Conservation (phyloP, 2,113 vertebrate genomes). For the Phoenicopterus ruber region DNA sequence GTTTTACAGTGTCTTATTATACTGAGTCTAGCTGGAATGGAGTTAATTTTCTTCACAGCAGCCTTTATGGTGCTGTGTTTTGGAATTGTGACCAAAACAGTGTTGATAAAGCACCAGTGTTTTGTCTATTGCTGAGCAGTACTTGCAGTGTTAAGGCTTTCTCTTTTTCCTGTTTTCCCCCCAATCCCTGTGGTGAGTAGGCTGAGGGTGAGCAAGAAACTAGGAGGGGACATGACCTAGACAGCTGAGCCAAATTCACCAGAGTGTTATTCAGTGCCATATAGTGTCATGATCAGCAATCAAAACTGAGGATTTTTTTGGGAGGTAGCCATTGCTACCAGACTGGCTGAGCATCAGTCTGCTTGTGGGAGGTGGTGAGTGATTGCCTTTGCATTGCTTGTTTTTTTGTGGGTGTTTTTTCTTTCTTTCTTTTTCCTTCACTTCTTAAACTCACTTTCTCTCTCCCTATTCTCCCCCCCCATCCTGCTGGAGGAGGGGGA, state of each 20-base stretch:
- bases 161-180: not conserved
- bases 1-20: not conserved
- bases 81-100: not conserved
- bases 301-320: not conserved
- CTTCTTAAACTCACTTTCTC: not conserved
- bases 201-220: not conserved
- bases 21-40: not conserved
- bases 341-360: not conserved
- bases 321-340: not conserved
- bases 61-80: not conserved
- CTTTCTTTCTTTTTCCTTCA: not conserved
- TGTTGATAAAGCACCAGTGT: not conserved
- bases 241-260: not conserved
- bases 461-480: not conserved
- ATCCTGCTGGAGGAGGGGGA: not conserved
- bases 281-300: not conserved
- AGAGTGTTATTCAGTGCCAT: not conserved
- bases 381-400: not conserved
- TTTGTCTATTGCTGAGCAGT: not conserved
- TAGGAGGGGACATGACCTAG: not conserved
- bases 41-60: not conserved
- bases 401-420: not conserved
- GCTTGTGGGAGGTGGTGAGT: not conserved
- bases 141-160: not conserved
- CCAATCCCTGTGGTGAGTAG: rapidly evolving